phyloP scores from a whole-genome alignment of 2,113 vertebrate species.

The Holacanthus passer region DNA sequence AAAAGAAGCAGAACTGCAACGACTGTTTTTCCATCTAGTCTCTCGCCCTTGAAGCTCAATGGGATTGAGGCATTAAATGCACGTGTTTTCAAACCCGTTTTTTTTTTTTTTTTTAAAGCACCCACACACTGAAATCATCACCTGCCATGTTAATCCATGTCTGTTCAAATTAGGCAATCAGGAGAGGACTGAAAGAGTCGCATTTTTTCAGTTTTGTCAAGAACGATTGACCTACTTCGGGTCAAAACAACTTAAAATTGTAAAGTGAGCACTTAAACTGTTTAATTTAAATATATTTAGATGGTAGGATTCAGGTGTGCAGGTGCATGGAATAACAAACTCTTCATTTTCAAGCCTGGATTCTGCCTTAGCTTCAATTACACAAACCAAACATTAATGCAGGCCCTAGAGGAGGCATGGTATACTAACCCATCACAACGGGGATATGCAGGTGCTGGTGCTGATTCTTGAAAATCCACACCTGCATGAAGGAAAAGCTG shows the following conservation, averaged over 20 bases:
- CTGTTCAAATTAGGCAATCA: conserved; percentile 40
- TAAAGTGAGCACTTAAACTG: not conserved
- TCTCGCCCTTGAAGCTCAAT: conserved; percentile 25
- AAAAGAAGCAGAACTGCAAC: not conserved
- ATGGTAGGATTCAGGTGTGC: not conserved
- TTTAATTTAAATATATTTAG: conserved; percentile 10
- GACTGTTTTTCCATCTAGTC: not conserved
- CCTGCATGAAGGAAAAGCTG: not conserved
- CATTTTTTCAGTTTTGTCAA: conserved; percentile 30
- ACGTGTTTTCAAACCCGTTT: conserved; percentile 7
- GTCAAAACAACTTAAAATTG: conserved; percentile 28
- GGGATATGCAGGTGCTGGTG: not conserved
- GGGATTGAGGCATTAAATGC: conserved; percentile 4
- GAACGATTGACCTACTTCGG: conserved; percentile 42
- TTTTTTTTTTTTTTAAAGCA: conserved; percentile 38
- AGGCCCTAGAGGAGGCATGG: not conserved
- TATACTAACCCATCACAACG: not conserved
- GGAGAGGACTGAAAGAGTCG: conserved; percentile 21
- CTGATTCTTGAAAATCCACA: not conserved
- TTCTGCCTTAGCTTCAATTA: not conserved
- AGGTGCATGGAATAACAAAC: conserved; percentile 10
- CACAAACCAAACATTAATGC: not conserved
- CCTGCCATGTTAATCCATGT: conserved; percentile 26
- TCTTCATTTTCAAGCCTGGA: not conserved
- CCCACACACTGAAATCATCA: conserved; percentile 29